A percentile compares a stretch with the other conserved stretches of the same genome.
These are phyloP conservation scores for Hyles vespertilio DNA, from an alignment of 1,140 invertebrate species.

Conservation along the genomic window DNA sequence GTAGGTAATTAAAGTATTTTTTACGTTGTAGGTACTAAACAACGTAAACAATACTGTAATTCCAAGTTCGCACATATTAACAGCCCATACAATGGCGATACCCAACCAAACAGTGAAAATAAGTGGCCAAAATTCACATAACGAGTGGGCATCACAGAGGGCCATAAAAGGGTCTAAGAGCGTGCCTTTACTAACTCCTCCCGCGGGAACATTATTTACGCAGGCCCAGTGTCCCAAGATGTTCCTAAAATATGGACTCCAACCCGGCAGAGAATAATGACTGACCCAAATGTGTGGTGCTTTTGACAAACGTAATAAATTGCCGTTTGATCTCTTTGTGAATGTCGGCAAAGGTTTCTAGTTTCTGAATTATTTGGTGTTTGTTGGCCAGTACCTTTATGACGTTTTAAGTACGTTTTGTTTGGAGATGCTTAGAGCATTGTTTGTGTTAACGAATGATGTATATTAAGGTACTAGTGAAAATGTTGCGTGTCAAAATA, in stretches of 20 bases:
- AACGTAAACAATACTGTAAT: too few species aligned
- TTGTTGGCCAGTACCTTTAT: too few species aligned
- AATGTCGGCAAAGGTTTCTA: neutral
- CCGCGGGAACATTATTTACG: conserved; percentile 34
- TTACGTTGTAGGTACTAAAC: too few species aligned
- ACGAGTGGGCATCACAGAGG: conserved; percentile 22
- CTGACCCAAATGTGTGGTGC: conserved; percentile 25
- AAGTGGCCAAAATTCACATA: conserved; percentile 10
- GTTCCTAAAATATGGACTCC: conserved; percentile 24
- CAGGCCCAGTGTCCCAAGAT: conserved; percentile 17
- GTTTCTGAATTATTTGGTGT: too few species aligned
- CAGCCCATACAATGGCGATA: too few species aligned
- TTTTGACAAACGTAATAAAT: conserved; percentile 18
- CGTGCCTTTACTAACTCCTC: conserved; percentile 20
- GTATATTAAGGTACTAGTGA: too few species aligned
- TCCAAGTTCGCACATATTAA: too few species aligned
- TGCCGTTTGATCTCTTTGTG: conserved; percentile 6
- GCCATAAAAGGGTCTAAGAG: conserved; percentile 31
- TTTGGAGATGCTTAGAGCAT: too few species aligned
- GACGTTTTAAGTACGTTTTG: too few species aligned
- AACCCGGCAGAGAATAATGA: conserved; percentile 22
- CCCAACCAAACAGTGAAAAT: neutral
- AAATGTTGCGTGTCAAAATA: too few species aligned
- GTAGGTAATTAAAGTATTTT: too few species aligned
- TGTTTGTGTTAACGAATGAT: too few species aligned